phyloP scores from a whole-genome alignment of 2,797 vertebrate genomes.

The Microhierax caerulescens region DNA sequence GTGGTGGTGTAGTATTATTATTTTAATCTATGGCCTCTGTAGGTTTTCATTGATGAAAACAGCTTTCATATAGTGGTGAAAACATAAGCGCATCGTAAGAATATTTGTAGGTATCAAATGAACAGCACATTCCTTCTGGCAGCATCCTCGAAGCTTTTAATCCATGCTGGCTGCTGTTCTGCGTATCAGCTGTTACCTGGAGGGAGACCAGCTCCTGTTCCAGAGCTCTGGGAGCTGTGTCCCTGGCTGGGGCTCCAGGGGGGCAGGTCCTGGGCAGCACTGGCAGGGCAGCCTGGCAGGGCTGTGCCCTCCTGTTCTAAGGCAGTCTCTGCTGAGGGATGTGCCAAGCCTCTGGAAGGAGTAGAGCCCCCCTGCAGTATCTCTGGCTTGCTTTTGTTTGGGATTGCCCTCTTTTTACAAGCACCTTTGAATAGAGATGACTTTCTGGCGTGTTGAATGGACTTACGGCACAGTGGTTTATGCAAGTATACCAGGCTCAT shows the following conservation, averaged over 20 bases:
- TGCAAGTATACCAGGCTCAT: not conserved
- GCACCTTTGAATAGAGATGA: not conserved
- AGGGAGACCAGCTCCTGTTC: not conserved
- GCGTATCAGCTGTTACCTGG: not conserved
- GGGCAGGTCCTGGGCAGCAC: fast-evolving
- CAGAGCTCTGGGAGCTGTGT: fast-evolving
- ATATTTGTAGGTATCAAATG: not conserved
- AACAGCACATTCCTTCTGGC: not conserved
- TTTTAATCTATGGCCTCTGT: not conserved
- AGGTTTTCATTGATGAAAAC: not conserved
- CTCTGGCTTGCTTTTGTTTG: not conserved
- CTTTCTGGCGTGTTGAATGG: not conserved
- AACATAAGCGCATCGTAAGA: not conserved
- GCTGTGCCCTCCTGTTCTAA: not conserved
- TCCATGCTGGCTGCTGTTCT: not conserved
- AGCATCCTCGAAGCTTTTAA: not conserved
- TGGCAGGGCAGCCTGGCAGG: not conserved
- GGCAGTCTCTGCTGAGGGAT: not conserved
- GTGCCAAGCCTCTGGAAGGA: not conserved
- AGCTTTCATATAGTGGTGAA: not conserved
- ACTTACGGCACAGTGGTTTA: not conserved
- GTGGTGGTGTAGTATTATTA: not conserved
- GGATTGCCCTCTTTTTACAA: not conserved
- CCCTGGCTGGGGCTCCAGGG: fast-evolving
- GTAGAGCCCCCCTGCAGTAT: not conserved